These are phyloP conservation scores for Macroglossus sobrinus DNA, from an alignment of 2,113 vertebrate species.

Conservation along the genomic window DNA sequence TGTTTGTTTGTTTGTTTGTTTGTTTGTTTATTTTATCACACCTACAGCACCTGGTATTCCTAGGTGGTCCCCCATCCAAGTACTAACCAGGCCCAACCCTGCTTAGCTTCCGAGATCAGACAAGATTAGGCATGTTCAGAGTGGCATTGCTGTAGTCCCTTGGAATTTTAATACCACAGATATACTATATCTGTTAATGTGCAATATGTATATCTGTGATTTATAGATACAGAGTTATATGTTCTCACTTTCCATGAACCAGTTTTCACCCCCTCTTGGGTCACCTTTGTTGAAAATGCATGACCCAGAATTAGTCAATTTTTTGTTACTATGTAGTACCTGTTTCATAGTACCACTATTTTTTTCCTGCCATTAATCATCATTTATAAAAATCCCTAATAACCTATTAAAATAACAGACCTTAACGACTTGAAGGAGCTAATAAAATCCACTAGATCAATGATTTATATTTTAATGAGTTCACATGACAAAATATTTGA, in stretches of 20 bases:
- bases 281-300: background rate
- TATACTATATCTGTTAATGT: background rate
- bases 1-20: no score
- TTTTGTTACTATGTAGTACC: background rate
- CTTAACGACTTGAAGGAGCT: slow-evolving; percentile 50
- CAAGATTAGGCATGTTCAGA: no score
- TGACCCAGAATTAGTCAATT: background rate
- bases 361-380: slow-evolving; percentile 55
- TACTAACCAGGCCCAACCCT: no score
- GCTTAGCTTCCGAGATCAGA: no score
- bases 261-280: background rate
- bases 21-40: no score
- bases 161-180: background rate
- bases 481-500: slow-evolving; percentile 42
- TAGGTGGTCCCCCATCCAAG: no score
- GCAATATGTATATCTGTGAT: background rate
- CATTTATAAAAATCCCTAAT: slow-evolving; percentile 50
- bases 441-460: slow-evolving; percentile 50
- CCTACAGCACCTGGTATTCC: no score
- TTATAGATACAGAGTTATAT: background rate
- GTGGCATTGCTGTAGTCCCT: background rate
- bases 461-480: slow-evolving; percentile 52
- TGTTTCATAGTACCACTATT: slow-evolving; percentile 34
- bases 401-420: slow-evolving; percentile 17
- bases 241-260: background rate